Conservation (phyloP, 2,888 invertebrate species). For the Spialia ferax region DNA sequence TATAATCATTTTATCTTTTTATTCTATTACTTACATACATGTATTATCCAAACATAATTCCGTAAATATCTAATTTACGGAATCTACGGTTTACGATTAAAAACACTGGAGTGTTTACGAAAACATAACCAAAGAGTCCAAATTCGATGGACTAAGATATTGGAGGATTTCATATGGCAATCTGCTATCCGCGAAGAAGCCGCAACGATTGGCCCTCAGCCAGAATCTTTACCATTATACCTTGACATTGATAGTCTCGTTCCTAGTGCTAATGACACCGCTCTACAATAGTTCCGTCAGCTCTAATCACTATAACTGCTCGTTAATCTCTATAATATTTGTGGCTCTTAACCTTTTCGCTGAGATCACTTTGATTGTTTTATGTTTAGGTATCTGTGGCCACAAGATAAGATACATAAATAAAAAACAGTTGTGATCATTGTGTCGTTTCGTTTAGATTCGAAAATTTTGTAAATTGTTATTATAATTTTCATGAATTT, state of each 20-base stretch:
- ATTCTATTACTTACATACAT: too few relatives aligned
- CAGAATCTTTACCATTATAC: conserved; percentile 24
- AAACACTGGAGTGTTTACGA: too few relatives aligned
- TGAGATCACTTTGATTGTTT: background rate
- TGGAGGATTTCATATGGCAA: background rate
- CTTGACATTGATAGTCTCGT: conserved; percentile 36
- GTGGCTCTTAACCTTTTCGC: background rate
- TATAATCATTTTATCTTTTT: too few relatives aligned
- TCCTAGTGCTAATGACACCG: conserved; percentile 28
- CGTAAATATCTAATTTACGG: too few relatives aligned
- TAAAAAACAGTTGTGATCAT: too few relatives aligned
- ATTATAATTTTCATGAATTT: too few relatives aligned
- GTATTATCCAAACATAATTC: too few relatives aligned
- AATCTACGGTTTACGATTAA: too few relatives aligned
- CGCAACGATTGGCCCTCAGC: conserved; percentile 23
- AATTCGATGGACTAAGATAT: background rate
- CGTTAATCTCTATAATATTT: background rate
- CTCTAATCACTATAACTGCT: background rate
- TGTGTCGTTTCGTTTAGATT: too few relatives aligned
- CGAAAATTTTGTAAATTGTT: too few relatives aligned
- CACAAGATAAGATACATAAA: too few relatives aligned
- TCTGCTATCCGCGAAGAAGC: background rate
- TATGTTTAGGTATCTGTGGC: too few relatives aligned
- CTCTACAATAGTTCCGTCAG: conserved; percentile 7
- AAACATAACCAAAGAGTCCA: background rate